Evolutionary conservation across 2,888 invertebrate genomes (phyloP), one percentile per base, ranked within the genome.

Genomic region (Biston stratarius): DNA sequence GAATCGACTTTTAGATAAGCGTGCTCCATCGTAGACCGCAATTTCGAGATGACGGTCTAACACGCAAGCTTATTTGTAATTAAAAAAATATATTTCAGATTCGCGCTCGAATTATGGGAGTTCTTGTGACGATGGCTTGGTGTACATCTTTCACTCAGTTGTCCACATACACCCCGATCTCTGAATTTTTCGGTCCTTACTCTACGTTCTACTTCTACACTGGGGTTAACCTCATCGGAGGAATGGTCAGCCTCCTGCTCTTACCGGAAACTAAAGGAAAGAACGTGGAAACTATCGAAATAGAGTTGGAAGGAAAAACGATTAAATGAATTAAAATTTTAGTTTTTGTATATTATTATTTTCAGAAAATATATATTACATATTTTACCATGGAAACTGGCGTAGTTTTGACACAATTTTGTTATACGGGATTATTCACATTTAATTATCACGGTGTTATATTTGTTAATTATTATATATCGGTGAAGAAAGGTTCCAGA

Each of bases 221-320:
- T 0, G 70, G 49, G 6, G 74, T 85, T 3, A 90, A 89, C 71
- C 60, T 86, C 6, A 62, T 77, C 0, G 84, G 87, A 0, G 77
- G 80, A 10, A 40, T 88, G 36, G 83, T 88, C 9, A 77, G 82
- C 10, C 60, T 85, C 9, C 53, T 86, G 33, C 78, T 82, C 38
- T 72, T 91, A 5, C 88, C 90, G 0, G 92, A 92, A 71, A 91
- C 91, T 0, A 90, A 83, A 64, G 88, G 87, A 0, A 86, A 83
- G 70, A 88, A 87, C 0, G 84, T 83, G 72, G 82, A 79, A 44
- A 80, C 87, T 36, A 85, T 88, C 49, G 79, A 85, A 64, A 88
- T 90, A 12, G 75, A 83, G 60, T 64, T 61, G 15, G 64, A 15
- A 33, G 57, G 56, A 14, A 51, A 38, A 48, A 42, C 38, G 14